These are phyloP conservation scores for Synchiropus splendidus DNA, from an alignment of 2,113 vertebrate genomes.

Conservation along the genomic window DNA sequence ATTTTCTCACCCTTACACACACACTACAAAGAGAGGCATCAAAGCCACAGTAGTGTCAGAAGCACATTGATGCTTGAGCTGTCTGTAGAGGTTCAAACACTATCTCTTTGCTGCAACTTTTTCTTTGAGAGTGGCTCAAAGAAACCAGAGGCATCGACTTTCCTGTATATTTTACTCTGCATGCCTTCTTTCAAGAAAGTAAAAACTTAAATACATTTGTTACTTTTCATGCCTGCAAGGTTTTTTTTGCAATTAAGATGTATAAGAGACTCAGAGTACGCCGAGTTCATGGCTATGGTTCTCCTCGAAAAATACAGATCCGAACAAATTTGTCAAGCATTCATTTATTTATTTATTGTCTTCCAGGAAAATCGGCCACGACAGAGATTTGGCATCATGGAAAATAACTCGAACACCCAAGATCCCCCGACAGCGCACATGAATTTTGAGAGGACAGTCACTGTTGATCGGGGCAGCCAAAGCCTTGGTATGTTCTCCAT, in stretches of 20 bases:
- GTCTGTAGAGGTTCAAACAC: slow-evolving; percentile 44
- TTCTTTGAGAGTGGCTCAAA: slow-evolving; percentile 15
- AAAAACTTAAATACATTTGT: background rate
- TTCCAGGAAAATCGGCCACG: slow-evolving; percentile 59
- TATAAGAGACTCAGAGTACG: no score
- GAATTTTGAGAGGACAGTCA: slow-evolving; percentile 79
- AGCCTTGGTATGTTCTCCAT: slow-evolving; percentile 83
- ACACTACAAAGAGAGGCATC: slow-evolving; percentile 16
- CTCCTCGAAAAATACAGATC: no score
- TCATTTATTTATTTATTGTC: no score
- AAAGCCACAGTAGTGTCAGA: slow-evolving; percentile 40
- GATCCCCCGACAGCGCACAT: slow-evolving; percentile 47
- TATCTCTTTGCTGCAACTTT: slow-evolving; percentile 19
- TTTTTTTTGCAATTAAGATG: no score
- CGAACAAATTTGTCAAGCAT: no score
- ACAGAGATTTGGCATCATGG: slow-evolving; percentile 52
- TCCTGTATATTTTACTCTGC: slow-evolving; percentile 7
- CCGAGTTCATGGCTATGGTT: no score
- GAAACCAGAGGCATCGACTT: slow-evolving; percentile 21
- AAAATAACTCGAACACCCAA: slow-evolving; percentile 36
- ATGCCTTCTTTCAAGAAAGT: slow-evolving; percentile 19
- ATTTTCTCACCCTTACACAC: slow-evolving; percentile 6
- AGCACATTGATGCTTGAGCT: slow-evolving; percentile 28
- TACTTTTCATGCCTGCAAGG: no score
- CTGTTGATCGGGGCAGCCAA: slow-evolving; percentile 87